Conservation (phyloP, 2,797 vertebrate species). For the Coilia nasus region DNA sequence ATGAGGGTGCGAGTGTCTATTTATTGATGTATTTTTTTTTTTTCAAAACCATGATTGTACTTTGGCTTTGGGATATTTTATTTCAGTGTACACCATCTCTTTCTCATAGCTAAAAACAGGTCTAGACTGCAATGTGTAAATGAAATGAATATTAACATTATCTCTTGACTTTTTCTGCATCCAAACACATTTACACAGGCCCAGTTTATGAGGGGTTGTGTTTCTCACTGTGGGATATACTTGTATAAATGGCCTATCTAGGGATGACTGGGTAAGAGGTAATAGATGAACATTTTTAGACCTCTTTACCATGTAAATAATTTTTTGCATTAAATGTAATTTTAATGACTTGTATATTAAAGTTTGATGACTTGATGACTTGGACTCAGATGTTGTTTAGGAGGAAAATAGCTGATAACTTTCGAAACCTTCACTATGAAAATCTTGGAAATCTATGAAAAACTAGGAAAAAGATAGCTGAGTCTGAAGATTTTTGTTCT, state of each 20-base stretch:
- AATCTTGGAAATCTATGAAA: too few relatives aligned
- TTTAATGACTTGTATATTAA: not conserved
- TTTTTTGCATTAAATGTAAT: not conserved
- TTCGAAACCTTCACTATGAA: too few relatives aligned
- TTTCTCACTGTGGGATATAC: constrained; percentile 14
- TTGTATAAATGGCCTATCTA: not conserved
- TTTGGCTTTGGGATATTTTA: constrained; percentile 24
- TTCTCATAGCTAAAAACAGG: constrained; percentile 9
- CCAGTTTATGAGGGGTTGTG: not conserved
- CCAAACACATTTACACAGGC: not conserved
- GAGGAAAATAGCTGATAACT: too few relatives aligned
- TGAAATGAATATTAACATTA: not conserved
- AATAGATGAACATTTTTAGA: constrained; percentile 17
- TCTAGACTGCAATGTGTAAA: constrained; percentile 25
- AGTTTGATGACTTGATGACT: not conserved
- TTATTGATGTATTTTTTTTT: not conserved
- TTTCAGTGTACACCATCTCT: not conserved
- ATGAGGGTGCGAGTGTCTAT: not conserved
- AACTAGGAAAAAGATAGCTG: not conserved
- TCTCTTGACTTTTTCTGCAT: not conserved
- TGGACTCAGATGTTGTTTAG: too few relatives aligned
- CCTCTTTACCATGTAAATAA: constrained; percentile 13
- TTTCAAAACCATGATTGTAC: constrained; percentile 22
- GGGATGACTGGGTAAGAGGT: not conserved
- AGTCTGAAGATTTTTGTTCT: not conserved